A percentile compares a stretch with the other conserved stretches of the same genome.
phyloP scores from a whole-genome alignment of 1,140 invertebrate species.

The Musca vetustissima region DNA sequence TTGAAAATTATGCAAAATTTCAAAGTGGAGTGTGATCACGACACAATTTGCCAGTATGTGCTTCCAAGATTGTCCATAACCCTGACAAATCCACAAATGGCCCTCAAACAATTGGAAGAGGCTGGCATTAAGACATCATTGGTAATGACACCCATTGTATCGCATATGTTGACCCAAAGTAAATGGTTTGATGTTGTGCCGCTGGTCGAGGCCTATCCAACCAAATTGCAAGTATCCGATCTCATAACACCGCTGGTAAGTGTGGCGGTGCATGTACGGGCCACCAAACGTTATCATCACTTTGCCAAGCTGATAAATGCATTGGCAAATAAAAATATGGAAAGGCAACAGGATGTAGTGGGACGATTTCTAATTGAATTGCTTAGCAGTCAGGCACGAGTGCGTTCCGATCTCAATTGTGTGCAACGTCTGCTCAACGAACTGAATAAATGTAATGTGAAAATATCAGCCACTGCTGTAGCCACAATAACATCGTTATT shows the following conservation, averaged over 20 bases:
- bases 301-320: constrained; percentile 40
- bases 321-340: constrained; percentile 32
- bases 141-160: constrained; percentile 50
- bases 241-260: constrained; percentile 35
- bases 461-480: constrained; percentile 39
- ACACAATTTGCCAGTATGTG: constrained; percentile 56
- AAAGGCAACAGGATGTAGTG: constrained; percentile 40
- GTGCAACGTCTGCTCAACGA: constrained; percentile 41
- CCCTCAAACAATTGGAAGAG: constrained; percentile 51
- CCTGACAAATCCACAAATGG: constrained; percentile 40
- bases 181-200: constrained; percentile 39
- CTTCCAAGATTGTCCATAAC: constrained; percentile 52
- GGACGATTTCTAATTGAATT: constrained; percentile 41
- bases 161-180: constrained; percentile 49
- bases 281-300: constrained; percentile 41
- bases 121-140: constrained; percentile 43
- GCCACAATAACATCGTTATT: constrained; percentile 26
- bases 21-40: constrained; percentile 53
- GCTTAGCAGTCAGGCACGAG: constrained; percentile 37
- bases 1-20: constrained; percentile 54
- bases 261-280: constrained; percentile 40
- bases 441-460: constrained; percentile 35
- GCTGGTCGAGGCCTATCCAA: constrained; percentile 44
- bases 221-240: constrained; percentile 35
- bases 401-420: constrained; percentile 35